Conservation (phyloP, 23 tunicate genomes). For the Phallusia fumigata region DNA sequence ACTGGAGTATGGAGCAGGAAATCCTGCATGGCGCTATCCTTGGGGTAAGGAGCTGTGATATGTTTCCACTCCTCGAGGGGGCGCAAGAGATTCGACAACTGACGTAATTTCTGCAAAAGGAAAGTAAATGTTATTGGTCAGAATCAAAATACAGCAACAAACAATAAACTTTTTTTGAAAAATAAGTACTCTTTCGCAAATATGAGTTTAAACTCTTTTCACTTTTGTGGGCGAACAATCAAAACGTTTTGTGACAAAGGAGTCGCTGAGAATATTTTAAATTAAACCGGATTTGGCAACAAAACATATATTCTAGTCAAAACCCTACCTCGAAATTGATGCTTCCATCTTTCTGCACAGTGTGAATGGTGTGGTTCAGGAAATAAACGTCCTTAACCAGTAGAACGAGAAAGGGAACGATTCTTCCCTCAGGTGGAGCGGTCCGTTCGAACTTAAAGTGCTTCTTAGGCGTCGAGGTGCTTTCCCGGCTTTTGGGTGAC, state of each 20-base stretch:
- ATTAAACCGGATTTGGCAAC: too few species aligned
- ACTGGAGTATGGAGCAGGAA: conserved; percentile 81
- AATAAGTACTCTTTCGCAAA: too few species aligned
- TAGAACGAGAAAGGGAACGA: conserved; percentile 84
- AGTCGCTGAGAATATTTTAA: too few species aligned
- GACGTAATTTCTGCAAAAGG: conserved; percentile 73
- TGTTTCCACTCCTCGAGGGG: conserved; percentile 92
- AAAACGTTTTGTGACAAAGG: too few species aligned
- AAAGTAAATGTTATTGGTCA: neutral
- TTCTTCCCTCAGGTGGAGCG: conserved; percentile 45
- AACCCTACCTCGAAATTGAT: conserved; percentile 78
- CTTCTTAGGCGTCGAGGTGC: conserved; percentile 35
- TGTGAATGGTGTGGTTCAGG: conserved; percentile 84
- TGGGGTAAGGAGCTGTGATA: conserved; percentile 44
- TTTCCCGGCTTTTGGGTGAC: conserved; percentile 14
- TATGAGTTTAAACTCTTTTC: too few species aligned
- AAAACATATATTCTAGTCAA: neutral
- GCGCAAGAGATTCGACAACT: conserved; percentile 60
- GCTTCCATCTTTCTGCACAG: conserved; percentile 64
- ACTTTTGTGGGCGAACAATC: neutral
- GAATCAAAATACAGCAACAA: too few species aligned
- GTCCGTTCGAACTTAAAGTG: conserved; percentile 48
- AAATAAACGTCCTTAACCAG: conserved; percentile 93
- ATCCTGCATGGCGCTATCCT: conserved; percentile 61
- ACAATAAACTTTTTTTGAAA: neutral